Evolutionary conservation across 2,888 invertebrate species (phyloP).

Genomic region (Tenthredo amoena): DNA sequence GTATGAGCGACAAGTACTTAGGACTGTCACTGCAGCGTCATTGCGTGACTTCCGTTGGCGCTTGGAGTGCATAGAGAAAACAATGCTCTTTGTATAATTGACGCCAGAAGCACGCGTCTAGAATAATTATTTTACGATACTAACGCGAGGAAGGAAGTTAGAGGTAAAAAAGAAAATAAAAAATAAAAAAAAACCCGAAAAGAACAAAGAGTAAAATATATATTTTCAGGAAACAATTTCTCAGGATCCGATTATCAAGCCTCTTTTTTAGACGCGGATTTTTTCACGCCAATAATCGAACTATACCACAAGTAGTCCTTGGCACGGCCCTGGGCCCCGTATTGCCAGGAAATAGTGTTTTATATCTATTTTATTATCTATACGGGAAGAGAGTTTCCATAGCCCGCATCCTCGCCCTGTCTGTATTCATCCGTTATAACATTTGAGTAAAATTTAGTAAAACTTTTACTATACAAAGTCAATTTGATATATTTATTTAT

Average conservation of each 20-base stretch:
- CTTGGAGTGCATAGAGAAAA: not conserved
- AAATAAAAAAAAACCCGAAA: not conserved
- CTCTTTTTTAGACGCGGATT: not conserved
- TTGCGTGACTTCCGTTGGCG: slow-evolving; percentile 39
- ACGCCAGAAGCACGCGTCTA: slow-evolving; percentile 25
- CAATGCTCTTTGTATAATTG: slow-evolving; percentile 49
- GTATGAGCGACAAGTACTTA: not conserved
- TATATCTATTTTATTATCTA: slow-evolving; percentile 12
- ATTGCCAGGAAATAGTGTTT: not conserved
- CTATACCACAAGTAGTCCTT: not conserved
- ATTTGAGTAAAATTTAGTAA: not conserved
- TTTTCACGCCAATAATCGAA: not conserved
- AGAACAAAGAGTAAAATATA: not conserved
- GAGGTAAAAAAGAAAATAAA: not conserved
- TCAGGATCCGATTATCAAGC: not conserved
- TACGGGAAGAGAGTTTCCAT: slow-evolving; percentile 35
- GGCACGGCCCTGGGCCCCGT: not conserved
- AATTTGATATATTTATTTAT: not conserved
- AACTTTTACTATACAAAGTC: not conserved
- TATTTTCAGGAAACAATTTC: not conserved
- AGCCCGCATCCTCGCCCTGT: slow-evolving; percentile 17
- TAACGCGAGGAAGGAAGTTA: not conserved
- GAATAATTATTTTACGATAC: slow-evolving; percentile 25
- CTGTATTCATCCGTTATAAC: not conserved
- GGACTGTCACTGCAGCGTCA: slow-evolving; percentile 17